Conservation (phyloP, 2,797 vertebrate genomes). For the Chelidonichthys spinosus region DNA sequence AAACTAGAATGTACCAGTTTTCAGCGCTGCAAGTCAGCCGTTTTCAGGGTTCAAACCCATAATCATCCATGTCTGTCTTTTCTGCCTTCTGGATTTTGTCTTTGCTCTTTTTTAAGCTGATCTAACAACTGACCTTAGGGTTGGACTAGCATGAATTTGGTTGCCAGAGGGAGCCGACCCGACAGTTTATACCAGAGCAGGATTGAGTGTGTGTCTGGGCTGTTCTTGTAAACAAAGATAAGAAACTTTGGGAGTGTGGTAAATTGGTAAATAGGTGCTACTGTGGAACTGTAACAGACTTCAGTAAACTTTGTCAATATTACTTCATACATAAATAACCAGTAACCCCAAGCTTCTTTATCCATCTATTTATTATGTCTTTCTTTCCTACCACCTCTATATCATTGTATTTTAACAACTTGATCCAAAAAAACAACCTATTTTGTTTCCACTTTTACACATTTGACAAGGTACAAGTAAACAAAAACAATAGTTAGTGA, state of each 20-base stretch:
- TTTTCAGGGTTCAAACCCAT: constrained; percentile 27
- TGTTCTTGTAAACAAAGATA: constrained; percentile 60
- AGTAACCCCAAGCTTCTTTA: not conserved
- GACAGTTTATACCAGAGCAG: constrained; percentile 6
- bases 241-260: constrained; percentile 44
- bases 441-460: not conserved
- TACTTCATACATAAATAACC: not conserved
- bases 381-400: not conserved
- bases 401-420: not conserved
- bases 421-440: too few species aligned
- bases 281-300: constrained; percentile 2
- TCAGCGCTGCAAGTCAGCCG: constrained; percentile 33
- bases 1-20: not conserved
- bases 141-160: not conserved
- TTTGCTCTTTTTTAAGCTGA: constrained; percentile 10
- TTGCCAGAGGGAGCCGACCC: constrained; percentile 13
- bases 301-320: not conserved
- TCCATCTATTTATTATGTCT: not conserved
- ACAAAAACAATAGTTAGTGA: not conserved
- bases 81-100: constrained; percentile 16
- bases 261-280: constrained; percentile 37
- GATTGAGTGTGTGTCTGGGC: constrained; percentile 25
- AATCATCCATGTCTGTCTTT: constrained; percentile 46
- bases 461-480: not conserved
- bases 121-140: constrained; percentile 28